Evolutionary conservation across 2,888 invertebrate species (phyloP).

Genomic region (Germaria angustata): DNA sequence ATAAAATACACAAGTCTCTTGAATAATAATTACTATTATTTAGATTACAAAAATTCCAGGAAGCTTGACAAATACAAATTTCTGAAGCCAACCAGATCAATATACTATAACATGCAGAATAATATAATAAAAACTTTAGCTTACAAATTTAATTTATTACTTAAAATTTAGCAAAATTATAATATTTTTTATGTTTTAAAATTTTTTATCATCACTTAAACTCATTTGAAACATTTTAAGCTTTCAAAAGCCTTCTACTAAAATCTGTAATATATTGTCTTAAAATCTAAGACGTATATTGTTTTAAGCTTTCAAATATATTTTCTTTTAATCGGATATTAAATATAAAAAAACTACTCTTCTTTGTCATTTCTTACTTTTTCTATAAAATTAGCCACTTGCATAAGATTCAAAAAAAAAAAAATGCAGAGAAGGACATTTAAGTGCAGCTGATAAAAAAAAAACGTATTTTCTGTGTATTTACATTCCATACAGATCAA

Average conservation of each 20-base stretch:
- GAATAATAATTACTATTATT: conserved; percentile 5
- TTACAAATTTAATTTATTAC: too few species aligned
- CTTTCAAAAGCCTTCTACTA: background rate
- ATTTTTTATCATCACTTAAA: background rate
- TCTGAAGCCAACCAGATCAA: background rate
- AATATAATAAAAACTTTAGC: background rate
- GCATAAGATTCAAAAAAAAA: background rate
- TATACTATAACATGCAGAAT: too few species aligned
- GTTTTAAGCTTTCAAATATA: conserved; percentile 23
- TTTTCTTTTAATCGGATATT: conserved; percentile 18
- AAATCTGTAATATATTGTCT: background rate
- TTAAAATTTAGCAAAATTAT: too few species aligned
- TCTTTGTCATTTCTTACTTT: conserved; percentile 11
- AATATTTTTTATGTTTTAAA: background rate
- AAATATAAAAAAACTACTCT: conserved; percentile 1
- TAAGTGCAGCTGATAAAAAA: background rate
- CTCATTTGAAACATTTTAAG: background rate
- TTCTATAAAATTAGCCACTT: conserved; percentile 27
- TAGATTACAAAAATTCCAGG: background rate
- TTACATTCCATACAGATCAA: conserved; percentile 59
- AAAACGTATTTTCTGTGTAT: conserved; percentile 35
- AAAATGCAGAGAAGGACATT: background rate
- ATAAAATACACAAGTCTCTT: background rate
- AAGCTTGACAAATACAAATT: background rate
- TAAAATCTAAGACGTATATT: background rate